Base-by-base conservation (phyloP, 2,797 vertebrate species). In the Sternarchorhynchus goeldii region DNA sequence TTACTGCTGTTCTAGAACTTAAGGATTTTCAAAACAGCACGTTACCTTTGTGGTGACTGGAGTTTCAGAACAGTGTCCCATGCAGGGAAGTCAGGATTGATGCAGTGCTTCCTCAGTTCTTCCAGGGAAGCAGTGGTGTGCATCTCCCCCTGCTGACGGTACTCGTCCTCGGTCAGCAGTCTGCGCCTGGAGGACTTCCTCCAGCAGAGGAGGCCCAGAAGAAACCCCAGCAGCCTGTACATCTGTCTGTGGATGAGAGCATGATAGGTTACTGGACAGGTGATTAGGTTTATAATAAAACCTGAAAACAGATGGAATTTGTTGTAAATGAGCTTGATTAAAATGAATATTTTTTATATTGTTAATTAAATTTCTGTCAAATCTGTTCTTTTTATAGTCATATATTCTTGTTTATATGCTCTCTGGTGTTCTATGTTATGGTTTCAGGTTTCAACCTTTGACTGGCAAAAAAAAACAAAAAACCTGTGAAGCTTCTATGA, bases 121-220 rank as follows among this genome's bases (percentile, higher is more conserved):
- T 94, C 93, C 84, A 96, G 85, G 2, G 93, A 93, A 0, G 85
- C 80, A 55, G 34, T 1, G 0, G 95, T 96, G 80, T 92, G 89
- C 0, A 8, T 76, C 66, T 95, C 94, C 0, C 88, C 89, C 83
- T 96, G 94, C 34, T 95, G 92, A 70, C 82, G 83, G 81, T 94
- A 96, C 17, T 95, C 92, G 0, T 95, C 94, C 77, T 95, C 93
- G 0, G 92, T 94, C 34, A 95, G 90, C 50, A 86, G 83, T 68
- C 75, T 88, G 32, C 82, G 1, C 21, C n/a, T 39, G 18, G 75
- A 76, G 2, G 5, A 75, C 17, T 66, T 78, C 34, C 53, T 72
- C 20, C 66, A 36, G 73, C 84, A 73, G 88, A 83, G 90, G 62
- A 90, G 55, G 5, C 79, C 41, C 79, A 77, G 34, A 56, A 80